Conservation (phyloP, 1,140 invertebrate species). For the Musca vetustissima region DNA sequence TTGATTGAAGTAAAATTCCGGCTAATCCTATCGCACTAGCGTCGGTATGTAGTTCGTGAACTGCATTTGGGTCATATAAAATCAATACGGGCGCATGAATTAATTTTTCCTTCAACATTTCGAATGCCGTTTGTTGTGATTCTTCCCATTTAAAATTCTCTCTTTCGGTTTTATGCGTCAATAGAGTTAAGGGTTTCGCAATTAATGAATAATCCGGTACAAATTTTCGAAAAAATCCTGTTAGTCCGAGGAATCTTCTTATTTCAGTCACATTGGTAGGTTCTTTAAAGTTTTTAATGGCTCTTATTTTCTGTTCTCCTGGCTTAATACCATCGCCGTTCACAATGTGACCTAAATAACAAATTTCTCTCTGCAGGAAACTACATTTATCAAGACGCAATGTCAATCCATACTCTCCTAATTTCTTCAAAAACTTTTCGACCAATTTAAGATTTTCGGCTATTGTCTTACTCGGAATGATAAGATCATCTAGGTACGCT, state of each 20-base stretch:
- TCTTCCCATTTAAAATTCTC: slow-evolving; percentile 28
- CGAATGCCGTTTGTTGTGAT: slow-evolving; percentile 29
- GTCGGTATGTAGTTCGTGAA: slow-evolving; percentile 38
- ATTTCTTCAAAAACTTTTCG: slow-evolving; percentile 1
- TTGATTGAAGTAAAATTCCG: slow-evolving; percentile 40
- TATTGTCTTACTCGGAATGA: slow-evolving; percentile 3
- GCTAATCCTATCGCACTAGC: slow-evolving; percentile 39
- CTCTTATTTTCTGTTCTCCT: slow-evolving; percentile 27
- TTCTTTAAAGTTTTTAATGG: slow-evolving; percentile 39
- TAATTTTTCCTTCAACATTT: slow-evolving; percentile 15
- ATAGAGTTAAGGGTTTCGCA: slow-evolving; percentile 31
- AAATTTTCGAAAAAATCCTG: slow-evolving; percentile 39
- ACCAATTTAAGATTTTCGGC: not conserved
- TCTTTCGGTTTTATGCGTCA: slow-evolving; percentile 21
- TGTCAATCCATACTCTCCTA: not conserved
- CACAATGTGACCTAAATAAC: slow-evolving; percentile 3
- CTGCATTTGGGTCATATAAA: not conserved
- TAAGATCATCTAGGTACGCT: slow-evolving; percentile 22
- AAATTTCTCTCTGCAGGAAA: not conserved
- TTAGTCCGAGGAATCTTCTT: slow-evolving; percentile 41
- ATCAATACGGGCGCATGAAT: not conserved
- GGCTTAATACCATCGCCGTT: slow-evolving; percentile 16
- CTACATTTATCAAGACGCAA: slow-evolving; percentile 13
- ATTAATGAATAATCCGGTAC: slow-evolving; percentile 33
- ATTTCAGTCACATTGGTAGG: slow-evolving; percentile 42